Evolutionary conservation across 2,888 invertebrate genomes (phyloP), one percentile per base, ranked within the genome.

Genomic region (Tetranychus truncatus): DNA sequence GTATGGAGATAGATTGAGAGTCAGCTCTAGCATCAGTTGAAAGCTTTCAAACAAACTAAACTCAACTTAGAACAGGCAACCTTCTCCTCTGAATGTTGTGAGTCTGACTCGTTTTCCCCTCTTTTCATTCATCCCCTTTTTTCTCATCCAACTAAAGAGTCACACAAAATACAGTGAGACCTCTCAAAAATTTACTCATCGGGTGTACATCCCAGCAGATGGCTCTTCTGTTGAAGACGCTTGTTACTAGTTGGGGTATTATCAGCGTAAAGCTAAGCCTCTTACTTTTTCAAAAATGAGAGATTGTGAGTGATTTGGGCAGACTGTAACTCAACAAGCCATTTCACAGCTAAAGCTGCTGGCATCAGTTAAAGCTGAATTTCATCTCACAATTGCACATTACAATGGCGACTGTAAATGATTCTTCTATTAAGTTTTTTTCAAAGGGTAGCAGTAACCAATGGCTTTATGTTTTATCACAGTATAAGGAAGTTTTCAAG

Each of bases 401-500:
- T 21, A 9, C 2, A 55, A 79, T 79, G 79, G 79, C 79, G 71
- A 75, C 75, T 67, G 75, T 77, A 66, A 78, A 74, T 66, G 79
- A 80, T 75, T 78, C 78, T 65, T 78, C 78, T 71, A 76, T 79
- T 75, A 77, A 90, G 87, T 93, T 93, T 88, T 92, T 93, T 86
- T n/a, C 88, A 89, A 85, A 89, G 91, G 86, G 93, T 91, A 84
- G 89, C 90, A 83, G 84, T 80, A 87, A 87, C 84, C 90, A 91
- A 85, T 91, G 90, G 86, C 89, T 90, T 77, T 89, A 89, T 86
- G 91, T 93, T 83, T 87, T 91, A 82, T 89, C 90, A 86, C 86
- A 93, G 82, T 94, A 94, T 85, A 92, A 92, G 81, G 89, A 92
- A 86, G 93, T 92, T 80, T 86, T 94, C 80, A 89, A 89, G 85